Percentiles rank a stretch among this genome's conserved stretches.
Conservation (phyloP, 37 sponge, comb jelly and placozoan species). For the Ephydatia muelleri region DNA sequence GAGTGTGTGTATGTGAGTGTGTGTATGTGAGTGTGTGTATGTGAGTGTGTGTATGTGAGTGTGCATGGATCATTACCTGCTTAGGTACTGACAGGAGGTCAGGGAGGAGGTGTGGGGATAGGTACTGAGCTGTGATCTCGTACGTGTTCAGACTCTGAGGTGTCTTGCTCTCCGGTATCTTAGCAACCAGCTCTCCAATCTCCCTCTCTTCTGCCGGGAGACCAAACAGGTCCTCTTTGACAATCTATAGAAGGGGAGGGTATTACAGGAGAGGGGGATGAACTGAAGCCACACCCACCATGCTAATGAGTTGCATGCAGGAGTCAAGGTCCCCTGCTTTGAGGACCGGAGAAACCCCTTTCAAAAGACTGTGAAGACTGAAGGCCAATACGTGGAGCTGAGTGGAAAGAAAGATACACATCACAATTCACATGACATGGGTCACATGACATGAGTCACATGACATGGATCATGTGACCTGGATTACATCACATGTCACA, state of each 20-base stretch:
- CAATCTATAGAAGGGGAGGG: slow-evolving; percentile 19
- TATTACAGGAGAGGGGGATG: background rate
- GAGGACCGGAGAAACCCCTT: slow-evolving; percentile 55
- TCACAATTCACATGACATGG: background rate
- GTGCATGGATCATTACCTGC: no score
- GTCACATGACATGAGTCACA: background rate
- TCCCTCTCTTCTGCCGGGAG: slow-evolving; percentile 83
- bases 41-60: no score
- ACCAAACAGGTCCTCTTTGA: slow-evolving; percentile 84
- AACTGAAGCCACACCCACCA: slow-evolving; percentile 1
- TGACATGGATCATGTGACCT: background rate
- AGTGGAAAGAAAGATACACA: background rate
- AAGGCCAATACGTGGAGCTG: slow-evolving; percentile 86
- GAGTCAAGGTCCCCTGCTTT: slow-evolving; percentile 79
- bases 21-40: no score
- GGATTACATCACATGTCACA: no score
- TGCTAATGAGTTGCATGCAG: slow-evolving; percentile 55
- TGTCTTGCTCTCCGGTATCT: slow-evolving; percentile 80
- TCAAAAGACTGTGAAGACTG: slow-evolving; percentile 75
- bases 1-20: no score
- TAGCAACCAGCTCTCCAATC: slow-evolving; percentile 58
- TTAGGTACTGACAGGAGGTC: slow-evolving; percentile 55
- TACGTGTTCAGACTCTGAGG: slow-evolving; percentile 62
- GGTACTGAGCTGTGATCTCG: slow-evolving; percentile 61
- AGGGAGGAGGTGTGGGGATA: slow-evolving; percentile 69